A percentile compares a stretch with the other conserved stretches of the same genome.
These are phyloP conservation scores for Scaptomyza tumidula DNA, from an alignment of 2,888 invertebrate species.

Conservation along the genomic window DNA sequence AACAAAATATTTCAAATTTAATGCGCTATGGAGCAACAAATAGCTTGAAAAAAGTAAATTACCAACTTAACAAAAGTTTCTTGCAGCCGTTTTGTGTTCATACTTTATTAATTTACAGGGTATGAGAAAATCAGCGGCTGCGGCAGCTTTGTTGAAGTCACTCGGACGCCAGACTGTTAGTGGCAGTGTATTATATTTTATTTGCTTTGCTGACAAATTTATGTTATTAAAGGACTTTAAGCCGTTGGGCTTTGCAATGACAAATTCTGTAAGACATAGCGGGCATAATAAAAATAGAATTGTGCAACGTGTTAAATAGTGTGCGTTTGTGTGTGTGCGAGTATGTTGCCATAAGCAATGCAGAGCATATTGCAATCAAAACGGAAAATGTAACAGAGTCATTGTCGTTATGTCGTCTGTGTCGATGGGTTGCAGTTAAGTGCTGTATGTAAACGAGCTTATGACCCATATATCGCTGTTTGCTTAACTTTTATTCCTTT, in stretches of 20 bases:
- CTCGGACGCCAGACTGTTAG: slow-evolving; percentile 41
- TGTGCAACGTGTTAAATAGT: slow-evolving; percentile 48
- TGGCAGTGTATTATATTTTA: slow-evolving; percentile 75
- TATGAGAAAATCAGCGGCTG: slow-evolving; percentile 14
- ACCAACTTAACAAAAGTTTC: background rate
- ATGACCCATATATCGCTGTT: slow-evolving; percentile 32
- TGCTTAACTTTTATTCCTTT: background rate
- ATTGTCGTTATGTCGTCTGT: slow-evolving; percentile 40
- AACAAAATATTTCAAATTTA: too few species aligned
- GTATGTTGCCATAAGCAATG: slow-evolving; percentile 36
- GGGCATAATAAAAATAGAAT: slow-evolving; percentile 18
- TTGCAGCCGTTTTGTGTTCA: too few species aligned
- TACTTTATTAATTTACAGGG: slow-evolving; percentile 12
- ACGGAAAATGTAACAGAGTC: slow-evolving; percentile 69
- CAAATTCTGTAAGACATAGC: slow-evolving; percentile 46
- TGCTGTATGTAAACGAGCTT: slow-evolving; percentile 52
- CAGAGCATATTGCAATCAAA: slow-evolving; percentile 73
- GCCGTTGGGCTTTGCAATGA: slow-evolving; percentile 22
- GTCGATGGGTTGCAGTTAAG: slow-evolving; percentile 54
- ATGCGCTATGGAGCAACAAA: too few species aligned
- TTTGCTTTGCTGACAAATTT: slow-evolving; percentile 63
- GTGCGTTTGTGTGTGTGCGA: slow-evolving; percentile 6
- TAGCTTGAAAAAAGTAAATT: too few species aligned
- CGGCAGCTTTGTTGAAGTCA: slow-evolving; percentile 31
- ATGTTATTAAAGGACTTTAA: slow-evolving; percentile 60